Evolutionary conservation across 1,140 invertebrate species (phyloP).

Genomic region (Archegozetes longisetosus): DNA sequence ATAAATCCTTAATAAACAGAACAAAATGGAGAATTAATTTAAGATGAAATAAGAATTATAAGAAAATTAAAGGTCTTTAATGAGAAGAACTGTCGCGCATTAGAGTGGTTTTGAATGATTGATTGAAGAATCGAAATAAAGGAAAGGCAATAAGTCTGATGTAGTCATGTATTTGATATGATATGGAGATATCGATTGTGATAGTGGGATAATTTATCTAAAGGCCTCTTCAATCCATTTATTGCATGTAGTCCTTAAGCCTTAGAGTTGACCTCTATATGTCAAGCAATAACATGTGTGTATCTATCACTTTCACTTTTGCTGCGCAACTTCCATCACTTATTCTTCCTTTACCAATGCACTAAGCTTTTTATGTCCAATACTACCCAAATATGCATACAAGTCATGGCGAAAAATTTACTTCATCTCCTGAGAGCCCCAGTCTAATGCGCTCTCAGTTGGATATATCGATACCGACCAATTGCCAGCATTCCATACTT

Average conservation of each 20-base stretch:
- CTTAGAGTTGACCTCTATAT: background rate
- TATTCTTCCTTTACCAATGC: too few species aligned
- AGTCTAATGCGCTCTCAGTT: background rate
- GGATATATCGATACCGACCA: background rate
- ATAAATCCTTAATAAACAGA: too few species aligned
- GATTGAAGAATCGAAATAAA: background rate
- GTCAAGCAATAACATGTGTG: background rate
- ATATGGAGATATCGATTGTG: background rate
- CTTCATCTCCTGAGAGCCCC: background rate
- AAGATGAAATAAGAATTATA: background rate
- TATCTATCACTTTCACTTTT: background rate
- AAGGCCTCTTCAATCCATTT: background rate
- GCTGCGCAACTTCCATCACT: too few species aligned
- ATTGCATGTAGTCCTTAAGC: background rate
- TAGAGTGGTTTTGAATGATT: background rate
- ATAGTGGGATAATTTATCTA: background rate
- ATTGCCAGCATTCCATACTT: too few species aligned
- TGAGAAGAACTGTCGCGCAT: background rate
- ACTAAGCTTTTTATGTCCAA: background rate
- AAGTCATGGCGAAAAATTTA: background rate
- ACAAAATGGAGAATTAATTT: too few species aligned
- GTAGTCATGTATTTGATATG: background rate
- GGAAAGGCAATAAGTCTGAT: background rate
- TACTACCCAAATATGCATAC: background rate
- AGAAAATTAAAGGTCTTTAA: background rate